A percentile compares a stretch with the other conserved stretches of the same genome.
phyloP scores from a whole-genome alignment of 2,113 vertebrate species.

The Butorides virescens region DNA sequence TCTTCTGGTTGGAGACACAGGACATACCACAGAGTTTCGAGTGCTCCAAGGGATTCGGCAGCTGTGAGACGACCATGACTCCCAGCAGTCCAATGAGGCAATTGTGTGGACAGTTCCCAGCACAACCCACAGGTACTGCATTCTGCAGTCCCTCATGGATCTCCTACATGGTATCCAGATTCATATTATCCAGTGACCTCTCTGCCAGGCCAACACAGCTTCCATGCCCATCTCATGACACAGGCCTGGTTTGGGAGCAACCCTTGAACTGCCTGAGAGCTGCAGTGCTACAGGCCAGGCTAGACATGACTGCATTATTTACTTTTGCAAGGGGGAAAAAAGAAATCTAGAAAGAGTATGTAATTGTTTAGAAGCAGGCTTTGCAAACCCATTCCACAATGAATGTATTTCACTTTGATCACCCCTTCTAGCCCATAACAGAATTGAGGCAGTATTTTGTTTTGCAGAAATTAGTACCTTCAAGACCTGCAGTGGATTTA shows the following conservation, averaged over 20 bases:
- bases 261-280: neutral
- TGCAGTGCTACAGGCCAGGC: neutral
- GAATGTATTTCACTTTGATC: constrained; percentile 65
- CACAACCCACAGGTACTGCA: rapidly evolving
- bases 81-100: neutral
- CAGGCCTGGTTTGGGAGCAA: neutral
- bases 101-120: rapidly evolving
- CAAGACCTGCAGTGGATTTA: constrained; percentile 68
- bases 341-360: neutral
- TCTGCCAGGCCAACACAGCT: neutral
- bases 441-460: constrained; percentile 62
- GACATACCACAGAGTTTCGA: neutral
- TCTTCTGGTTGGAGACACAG: neutral
- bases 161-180: neutral
- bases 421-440: constrained; percentile 40
- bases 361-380: constrained; percentile 27
- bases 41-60: neutral
- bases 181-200: neutral
- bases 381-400: constrained; percentile 54
- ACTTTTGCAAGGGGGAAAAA: neutral
- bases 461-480: constrained; percentile 63
- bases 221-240: neutral
- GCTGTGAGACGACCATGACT: neutral
- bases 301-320: neutral
- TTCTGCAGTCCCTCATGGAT: neutral